These are phyloP conservation scores for Papilio aristodemus DNA, from an alignment of 1,140 invertebrate genomes.

Conservation along the genomic window DNA sequence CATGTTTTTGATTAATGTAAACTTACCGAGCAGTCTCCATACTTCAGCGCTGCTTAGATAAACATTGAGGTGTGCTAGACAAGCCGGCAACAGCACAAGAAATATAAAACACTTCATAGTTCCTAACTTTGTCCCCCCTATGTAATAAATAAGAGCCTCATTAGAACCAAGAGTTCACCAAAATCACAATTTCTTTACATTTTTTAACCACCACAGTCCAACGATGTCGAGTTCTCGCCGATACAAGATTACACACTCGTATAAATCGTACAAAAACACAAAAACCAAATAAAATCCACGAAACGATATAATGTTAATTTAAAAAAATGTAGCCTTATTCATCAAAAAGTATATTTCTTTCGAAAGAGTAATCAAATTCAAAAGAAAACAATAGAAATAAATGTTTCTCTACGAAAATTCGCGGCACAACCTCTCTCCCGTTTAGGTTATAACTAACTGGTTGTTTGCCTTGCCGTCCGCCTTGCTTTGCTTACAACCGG, in stretches of 20 bases:
- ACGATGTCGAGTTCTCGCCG: constrained; percentile 62
- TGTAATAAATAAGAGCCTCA: constrained; percentile 33
- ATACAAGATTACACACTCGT: constrained; percentile 73
- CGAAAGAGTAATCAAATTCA: constrained; percentile 46
- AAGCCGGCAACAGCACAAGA: constrained; percentile 61
- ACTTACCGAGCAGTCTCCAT: constrained; percentile 74
- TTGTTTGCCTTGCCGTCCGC: constrained; percentile 26
- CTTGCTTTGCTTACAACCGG: constrained; percentile 8
- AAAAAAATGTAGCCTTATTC: constrained; percentile 53
- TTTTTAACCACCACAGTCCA: constrained; percentile 73
- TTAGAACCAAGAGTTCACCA: constrained; percentile 53
- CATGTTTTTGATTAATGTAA: constrained; percentile 34
- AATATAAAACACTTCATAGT: constrained; percentile 68
- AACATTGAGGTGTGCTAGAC: constrained; percentile 74
- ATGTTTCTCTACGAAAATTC: constrained; percentile 51
- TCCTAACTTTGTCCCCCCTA: constrained; percentile 29
- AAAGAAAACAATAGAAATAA: constrained; percentile 74
- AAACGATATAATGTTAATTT: constrained; percentile 35
- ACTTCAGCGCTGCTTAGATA: constrained; percentile 75
- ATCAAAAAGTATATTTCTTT: constrained; percentile 43
- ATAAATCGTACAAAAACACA: constrained; percentile 71
- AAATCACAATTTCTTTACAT: constrained; percentile 71
- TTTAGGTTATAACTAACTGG: constrained; percentile 26
- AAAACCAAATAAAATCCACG: constrained; percentile 45
- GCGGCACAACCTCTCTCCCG: constrained; percentile 48